phyloP scores from a whole-genome alignment of 2,797 vertebrate genomes.

The Babyrousa celebensis region DNA sequence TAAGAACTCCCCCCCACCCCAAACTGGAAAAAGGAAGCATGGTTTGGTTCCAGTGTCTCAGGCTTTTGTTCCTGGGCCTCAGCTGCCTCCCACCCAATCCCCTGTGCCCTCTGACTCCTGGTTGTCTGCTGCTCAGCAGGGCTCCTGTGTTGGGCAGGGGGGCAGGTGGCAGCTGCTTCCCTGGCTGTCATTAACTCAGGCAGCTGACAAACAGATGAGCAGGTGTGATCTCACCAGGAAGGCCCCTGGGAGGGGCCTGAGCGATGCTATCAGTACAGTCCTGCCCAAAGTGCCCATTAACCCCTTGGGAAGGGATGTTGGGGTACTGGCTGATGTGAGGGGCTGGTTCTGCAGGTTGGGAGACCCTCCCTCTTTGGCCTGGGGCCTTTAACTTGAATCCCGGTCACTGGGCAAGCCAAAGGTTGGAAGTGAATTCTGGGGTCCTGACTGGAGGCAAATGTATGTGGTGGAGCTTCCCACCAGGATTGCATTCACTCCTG shows the following conservation, averaged over 20 bases:
- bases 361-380: not conserved
- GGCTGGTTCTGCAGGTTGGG: not conserved
- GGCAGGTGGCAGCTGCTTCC: not conserved
- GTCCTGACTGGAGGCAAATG: not conserved
- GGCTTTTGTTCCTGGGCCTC: not conserved
- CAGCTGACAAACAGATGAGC: constrained; percentile 56
- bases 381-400: not conserved
- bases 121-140: not conserved
- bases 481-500: accelerated
- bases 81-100: not conserved
- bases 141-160: not conserved
- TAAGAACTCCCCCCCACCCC: accelerated
- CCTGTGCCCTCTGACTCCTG: too few species aligned
- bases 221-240: not conserved
- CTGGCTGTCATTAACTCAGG: not conserved
- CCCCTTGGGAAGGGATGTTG: not conserved
- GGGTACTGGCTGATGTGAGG: not conserved
- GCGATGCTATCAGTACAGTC: not conserved
- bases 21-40: not conserved
- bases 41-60: not conserved
- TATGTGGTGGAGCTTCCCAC: too few species aligned
- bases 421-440: too few species aligned
- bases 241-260: not conserved
- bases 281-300: not conserved
- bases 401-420: not conserved